phyloP scores from a whole-genome alignment of 1,140 invertebrate genomes.

The Rhyzopertha dominica region DNA sequence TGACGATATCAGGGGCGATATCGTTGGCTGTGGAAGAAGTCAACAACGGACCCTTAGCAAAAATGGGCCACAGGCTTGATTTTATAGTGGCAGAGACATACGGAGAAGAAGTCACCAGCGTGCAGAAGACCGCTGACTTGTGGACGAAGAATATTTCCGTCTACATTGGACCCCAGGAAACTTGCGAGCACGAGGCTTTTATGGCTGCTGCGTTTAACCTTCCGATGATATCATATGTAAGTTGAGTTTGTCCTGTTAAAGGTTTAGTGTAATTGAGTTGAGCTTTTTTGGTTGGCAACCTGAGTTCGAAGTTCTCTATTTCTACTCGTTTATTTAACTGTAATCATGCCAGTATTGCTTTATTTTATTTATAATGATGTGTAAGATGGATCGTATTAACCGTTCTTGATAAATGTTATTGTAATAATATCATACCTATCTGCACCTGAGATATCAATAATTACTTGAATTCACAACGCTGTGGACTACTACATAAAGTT shows the following conservation, averaged over 20 bases:
- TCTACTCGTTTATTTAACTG: no score
- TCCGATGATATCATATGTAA: conserved; percentile 78
- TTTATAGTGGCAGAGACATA: conserved; percentile 89
- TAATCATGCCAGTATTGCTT: no score
- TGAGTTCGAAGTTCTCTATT: no score
- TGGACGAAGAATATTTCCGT: conserved; percentile 83
- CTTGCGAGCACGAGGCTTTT: conserved; percentile 87
- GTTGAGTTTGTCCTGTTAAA: conserved; percentile 43
- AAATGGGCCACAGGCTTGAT: conserved; percentile 63
- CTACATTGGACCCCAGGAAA: conserved; percentile 93
- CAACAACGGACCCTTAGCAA: conserved; percentile 55
- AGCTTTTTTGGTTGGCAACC: no score
- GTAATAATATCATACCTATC: no score
- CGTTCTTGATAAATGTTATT: no score
- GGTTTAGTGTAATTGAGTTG: no score
- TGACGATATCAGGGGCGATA: conserved; percentile 75
- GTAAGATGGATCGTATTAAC: no score
- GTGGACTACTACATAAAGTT: no score
- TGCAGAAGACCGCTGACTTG: conserved; percentile 75
- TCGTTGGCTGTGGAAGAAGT: conserved; percentile 72
- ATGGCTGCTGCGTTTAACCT: conserved; percentile 95
- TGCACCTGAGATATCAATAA: no score
- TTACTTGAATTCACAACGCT: no score
- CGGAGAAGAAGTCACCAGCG: conserved; percentile 82
- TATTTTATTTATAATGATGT: no score